Percentiles rank a stretch among this genome's conserved stretches.
phyloP scores from a whole-genome alignment of 2,113 vertebrate genomes.

The Festucalex cinctus region DNA sequence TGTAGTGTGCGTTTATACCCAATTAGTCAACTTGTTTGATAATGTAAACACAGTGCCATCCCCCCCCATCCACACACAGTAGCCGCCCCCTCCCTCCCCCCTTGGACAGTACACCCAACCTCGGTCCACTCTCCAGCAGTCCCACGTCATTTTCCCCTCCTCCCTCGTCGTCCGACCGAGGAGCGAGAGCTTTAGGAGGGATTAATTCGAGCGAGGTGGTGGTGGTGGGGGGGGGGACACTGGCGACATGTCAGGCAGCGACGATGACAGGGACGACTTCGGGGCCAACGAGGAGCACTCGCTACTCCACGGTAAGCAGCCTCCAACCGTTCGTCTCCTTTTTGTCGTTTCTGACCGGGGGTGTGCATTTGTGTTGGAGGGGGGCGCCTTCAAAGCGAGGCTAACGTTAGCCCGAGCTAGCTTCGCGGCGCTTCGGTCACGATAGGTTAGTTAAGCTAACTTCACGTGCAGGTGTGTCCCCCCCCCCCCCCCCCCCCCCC shows the following conservation, averaged over 20 bases:
- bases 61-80: conserved; percentile 37
- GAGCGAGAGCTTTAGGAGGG: conserved; percentile 61
- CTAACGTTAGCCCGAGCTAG: conserved; percentile 61
- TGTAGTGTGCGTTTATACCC: not conserved
- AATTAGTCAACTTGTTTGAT: conserved; percentile 52
- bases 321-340: not conserved
- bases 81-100: conserved; percentile 50
- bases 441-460: conserved; percentile 61
- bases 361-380: not conserved
- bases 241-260: conserved; percentile 72
- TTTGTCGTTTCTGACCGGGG: conserved; percentile 1
- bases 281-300: conserved; percentile 57
- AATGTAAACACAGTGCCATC: conserved; percentile 21
- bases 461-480: conserved; percentile 36
- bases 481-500: not conserved
- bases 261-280: conserved; percentile 75
- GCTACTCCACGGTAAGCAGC: conserved; percentile 66
- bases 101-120: conserved; percentile 52
- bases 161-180: conserved; percentile 64
- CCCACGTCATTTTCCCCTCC: conserved; percentile 73
- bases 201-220: conserved; percentile 52
- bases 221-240: conserved; percentile 17
- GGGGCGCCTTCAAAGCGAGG: conserved; percentile 42
- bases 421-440: conserved; percentile 42
- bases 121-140: conserved; percentile 59